Evolutionary conservation across 2,113 vertebrate genomes (phyloP).

Genomic region (Callocephalon fimbriatum): DNA sequence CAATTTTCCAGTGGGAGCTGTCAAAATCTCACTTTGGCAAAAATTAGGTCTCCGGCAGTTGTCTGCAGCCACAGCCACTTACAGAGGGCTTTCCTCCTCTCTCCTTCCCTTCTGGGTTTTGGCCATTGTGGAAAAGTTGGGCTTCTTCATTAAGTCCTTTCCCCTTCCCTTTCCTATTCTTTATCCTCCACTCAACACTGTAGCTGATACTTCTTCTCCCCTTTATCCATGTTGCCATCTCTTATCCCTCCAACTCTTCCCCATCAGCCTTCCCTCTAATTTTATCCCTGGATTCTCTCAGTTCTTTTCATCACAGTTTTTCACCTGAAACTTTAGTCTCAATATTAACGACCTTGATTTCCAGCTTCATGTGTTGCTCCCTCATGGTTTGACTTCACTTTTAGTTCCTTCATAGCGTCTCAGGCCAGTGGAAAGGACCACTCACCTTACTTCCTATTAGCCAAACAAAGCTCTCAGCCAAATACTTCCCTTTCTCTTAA

Average conservation of each 20-base stretch:
- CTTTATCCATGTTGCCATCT: not conserved
- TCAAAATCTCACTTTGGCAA: not conserved
- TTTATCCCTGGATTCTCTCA: not conserved
- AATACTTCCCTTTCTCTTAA: not conserved
- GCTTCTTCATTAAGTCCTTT: not conserved
- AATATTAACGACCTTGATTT: not conserved
- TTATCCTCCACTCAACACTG: not conserved
- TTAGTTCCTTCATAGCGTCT: not conserved
- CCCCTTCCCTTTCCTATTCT: not conserved
- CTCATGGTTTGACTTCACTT: not conserved
- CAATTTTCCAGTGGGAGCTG: not conserved
- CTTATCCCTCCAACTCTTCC: not conserved
- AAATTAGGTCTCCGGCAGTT: not conserved
- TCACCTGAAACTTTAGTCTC: not conserved
- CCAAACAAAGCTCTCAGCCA: not conserved
- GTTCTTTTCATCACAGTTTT: not conserved
- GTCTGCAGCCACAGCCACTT: not conserved
- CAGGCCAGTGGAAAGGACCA: not conserved
- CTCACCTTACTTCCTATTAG: not conserved
- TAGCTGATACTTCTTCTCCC: not conserved
- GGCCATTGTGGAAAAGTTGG: not conserved
- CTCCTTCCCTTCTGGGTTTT: not conserved
- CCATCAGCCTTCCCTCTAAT: not conserved
- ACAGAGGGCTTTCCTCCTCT: not conserved
- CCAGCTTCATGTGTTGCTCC: not conserved